phyloP scores from a whole-genome alignment of 2,888 invertebrate genomes.

The Augochlorella aurata region DNA sequence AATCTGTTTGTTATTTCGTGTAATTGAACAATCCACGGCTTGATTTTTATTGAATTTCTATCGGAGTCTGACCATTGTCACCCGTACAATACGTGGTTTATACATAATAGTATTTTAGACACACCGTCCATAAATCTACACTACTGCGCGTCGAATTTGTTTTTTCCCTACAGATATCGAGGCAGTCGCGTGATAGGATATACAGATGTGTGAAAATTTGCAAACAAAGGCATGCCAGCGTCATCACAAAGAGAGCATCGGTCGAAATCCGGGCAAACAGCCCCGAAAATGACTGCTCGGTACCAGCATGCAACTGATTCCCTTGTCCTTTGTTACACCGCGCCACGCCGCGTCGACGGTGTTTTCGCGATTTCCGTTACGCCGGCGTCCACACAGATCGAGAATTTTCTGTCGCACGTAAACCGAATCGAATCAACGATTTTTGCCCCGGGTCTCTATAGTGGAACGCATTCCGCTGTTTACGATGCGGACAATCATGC shows the following conservation, averaged over 20 bases:
- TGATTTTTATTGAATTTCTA: background rate
- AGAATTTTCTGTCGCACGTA: slow-evolving; percentile 33
- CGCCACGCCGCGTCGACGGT: background rate
- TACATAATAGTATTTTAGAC: background rate
- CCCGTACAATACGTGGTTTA: background rate
- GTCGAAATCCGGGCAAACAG: slow-evolving; percentile 49
- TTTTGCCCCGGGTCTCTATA: slow-evolving; percentile 17
- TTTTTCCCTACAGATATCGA: background rate
- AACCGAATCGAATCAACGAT: slow-evolving; percentile 50
- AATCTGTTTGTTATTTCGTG: background rate
- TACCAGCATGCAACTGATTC: slow-evolving; percentile 29
- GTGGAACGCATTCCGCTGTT: slow-evolving; percentile 22
- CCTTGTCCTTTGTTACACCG: slow-evolving; percentile 1
- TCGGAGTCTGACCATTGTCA: background rate
- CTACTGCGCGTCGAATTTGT: too few species aligned
- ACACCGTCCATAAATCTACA: too few species aligned
- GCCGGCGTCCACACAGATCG: slow-evolving; percentile 10
- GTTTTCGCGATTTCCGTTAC: slow-evolving; percentile 37
- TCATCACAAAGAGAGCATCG: background rate
- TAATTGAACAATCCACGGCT: slow-evolving; percentile 14
- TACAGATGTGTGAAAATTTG: background rate
- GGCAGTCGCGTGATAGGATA: background rate
- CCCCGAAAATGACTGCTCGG: slow-evolving; percentile 47
- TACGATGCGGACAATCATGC: slow-evolving; percentile 49
- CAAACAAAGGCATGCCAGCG: background rate